phyloP scores from a whole-genome alignment of 2,888 invertebrate genomes.

The Altica lythri region DNA sequence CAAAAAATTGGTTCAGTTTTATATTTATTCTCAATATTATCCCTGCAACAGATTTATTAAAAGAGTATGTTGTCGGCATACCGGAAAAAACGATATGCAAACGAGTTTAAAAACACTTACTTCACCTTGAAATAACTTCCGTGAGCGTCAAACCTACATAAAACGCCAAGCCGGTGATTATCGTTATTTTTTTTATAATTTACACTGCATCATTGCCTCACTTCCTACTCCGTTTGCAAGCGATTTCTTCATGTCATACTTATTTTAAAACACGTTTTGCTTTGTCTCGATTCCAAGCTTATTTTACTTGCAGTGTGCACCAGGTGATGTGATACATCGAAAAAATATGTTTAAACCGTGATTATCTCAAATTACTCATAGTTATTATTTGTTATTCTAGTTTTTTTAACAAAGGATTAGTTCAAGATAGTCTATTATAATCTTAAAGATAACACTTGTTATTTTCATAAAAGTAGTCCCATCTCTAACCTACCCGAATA shows the following conservation, averaged over 20 bases:
- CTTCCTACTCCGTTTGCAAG: conserved; percentile 33
- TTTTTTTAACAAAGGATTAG: no score
- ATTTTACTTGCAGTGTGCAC: background rate
- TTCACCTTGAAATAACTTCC: conserved; percentile 41
- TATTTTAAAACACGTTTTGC: conserved; percentile 26
- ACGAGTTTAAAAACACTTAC: conserved; percentile 41
- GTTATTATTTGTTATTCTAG: background rate
- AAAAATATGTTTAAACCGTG: background rate
- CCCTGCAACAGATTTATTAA: no score
- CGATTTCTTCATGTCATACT: conserved; percentile 32
- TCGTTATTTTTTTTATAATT: conserved; percentile 34
- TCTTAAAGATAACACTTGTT: no score
- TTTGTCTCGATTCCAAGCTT: conserved; percentile 8
- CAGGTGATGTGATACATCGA: conserved; percentile 2
- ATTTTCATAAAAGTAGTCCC: no score
- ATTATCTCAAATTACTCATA: no score
- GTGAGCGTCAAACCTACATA: conserved; percentile 42
- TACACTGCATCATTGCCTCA: conserved; percentile 32
- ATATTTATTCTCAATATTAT: no score
- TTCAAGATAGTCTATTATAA: no score
- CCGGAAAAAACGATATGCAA: conserved; percentile 46
- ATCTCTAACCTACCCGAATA: no score
- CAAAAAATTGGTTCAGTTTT: no score
- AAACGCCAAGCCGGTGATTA: conserved; percentile 36
- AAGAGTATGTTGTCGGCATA: no score